Evolutionary conservation across 2,888 invertebrate genomes (phyloP), one percentile per base, ranked within the genome.

Genomic region (Papilio gigon): DNA sequence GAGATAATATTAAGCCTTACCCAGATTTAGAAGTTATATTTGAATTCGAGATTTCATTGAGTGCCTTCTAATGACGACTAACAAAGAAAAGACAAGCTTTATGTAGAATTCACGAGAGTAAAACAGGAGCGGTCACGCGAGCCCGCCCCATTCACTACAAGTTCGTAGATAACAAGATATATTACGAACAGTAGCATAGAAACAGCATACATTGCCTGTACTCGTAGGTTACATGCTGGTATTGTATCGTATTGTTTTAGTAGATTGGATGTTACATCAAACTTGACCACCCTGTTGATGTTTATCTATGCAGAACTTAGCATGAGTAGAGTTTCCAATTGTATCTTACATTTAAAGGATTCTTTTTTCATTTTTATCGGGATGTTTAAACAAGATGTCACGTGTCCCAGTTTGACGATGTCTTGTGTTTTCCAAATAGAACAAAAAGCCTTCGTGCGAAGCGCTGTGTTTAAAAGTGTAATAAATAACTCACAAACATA

Each of bases 401-500:
- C 2, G 9, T 53, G 4, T 56, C n/a, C n/a, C 30, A 17, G 8
- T 5, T 4, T 3, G 47, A 17, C n/a, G 17, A 47, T 25, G n/a
- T 56, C 53, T 30, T 17, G 30, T 30, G 30, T 27, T 30, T 9
- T 35, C n/a, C 27, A 27, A 37, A 64, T 61, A 22, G 59, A 65
- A 67, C 60, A 70, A 66, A 72, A 74, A 65, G 62, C 59, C 50
- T 65, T 58, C 33, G 8, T 61, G 50, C 59, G 17, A 42, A 62
- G 35, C 25, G 63, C 30, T 72, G 59, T 67, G 66, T 67, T 71
- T 71, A 70, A 74, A 74, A 73, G 71, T 68, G 71, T 72, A 72
- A 75, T 75, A 74, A 74, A 75, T 74, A 74, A 70, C 72, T 59
- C 59, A 56, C 66, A 65, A 71, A 67, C 73, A 76, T 74, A 74